Evolutionary conservation across 2,888 invertebrate species (phyloP).

Genomic region (Drosophila antonietae): DNA sequence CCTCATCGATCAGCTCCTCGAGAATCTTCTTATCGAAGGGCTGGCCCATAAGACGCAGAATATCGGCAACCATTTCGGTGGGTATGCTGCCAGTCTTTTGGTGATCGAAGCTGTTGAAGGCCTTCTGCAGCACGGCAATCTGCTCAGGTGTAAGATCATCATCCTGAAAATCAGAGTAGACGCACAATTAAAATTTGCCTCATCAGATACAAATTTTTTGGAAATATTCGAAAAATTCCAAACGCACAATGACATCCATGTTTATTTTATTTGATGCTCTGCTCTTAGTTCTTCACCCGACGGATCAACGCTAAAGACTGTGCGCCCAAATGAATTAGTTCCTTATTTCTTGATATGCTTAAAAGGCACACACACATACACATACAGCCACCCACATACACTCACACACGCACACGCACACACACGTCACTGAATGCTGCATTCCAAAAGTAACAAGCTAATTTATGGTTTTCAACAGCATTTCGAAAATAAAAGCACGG

Average conservation of each 20-base stretch:
- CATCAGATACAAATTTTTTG: neutral
- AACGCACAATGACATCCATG: conserved; percentile 79
- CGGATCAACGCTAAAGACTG: conserved; percentile 77
- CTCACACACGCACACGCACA: conserved; percentile 30
- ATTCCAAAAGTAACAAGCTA: conserved; percentile 81
- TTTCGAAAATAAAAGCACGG: conserved; percentile 68
- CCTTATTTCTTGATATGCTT: conserved; percentile 52
- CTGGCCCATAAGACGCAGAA: conserved; percentile 98
- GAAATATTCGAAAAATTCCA: neutral
- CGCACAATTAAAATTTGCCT: neutral
- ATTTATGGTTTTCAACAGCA: conserved; percentile 76
- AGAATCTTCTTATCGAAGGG: conserved; percentile 98
- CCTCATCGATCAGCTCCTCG: conserved; percentile 98
- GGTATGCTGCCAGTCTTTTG: conserved; percentile 97
- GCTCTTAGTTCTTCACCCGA: conserved; percentile 62
- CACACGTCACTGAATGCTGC: conserved; percentile 36
- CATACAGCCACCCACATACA: conserved; percentile 24
- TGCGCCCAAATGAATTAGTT: conserved; percentile 62
- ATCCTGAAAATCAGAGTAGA: conserved; percentile 86
- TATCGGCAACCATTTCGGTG: conserved; percentile 97
- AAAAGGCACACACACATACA: conserved; percentile 26
- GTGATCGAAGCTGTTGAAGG: conserved; percentile 98
- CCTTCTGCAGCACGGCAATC: conserved; percentile 96
- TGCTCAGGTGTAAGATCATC: conserved; percentile 96
- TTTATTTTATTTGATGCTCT: conserved; percentile 35